These are phyloP conservation scores for Cyphomyrus discorhynchus DNA, from an alignment of 2,113 vertebrate genomes.

Conservation along the genomic window DNA sequence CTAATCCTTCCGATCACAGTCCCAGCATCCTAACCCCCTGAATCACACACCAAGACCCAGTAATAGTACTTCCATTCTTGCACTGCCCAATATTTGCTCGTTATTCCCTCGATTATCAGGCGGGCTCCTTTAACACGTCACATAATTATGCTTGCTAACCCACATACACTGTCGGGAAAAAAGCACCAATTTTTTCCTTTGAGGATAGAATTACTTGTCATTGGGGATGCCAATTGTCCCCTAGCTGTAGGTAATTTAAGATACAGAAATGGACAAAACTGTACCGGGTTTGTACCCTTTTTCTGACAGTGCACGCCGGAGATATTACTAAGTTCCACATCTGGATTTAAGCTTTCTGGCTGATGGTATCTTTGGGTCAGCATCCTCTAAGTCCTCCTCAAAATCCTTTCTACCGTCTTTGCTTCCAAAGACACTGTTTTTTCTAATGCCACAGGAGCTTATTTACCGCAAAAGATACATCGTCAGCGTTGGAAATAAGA, in stretches of 20 bases:
- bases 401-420: background rate
- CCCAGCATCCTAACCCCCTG: background rate
- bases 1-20: background rate
- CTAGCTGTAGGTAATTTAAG: background rate
- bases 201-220: background rate
- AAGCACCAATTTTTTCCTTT: background rate
- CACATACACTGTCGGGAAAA: background rate
- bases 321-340: background rate
- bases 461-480: background rate
- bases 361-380: background rate
- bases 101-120: background rate
- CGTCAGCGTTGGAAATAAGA: background rate
- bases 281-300: background rate
- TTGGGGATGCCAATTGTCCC: background rate
- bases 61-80: background rate
- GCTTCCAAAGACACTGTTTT: background rate
- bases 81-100: background rate
- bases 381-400: background rate
- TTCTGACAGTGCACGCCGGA: background rate
- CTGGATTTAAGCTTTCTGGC: background rate
- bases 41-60: background rate
- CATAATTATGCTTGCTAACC: background rate
- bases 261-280: background rate
- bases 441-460: background rate
- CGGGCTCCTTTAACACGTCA: background rate